Base-by-base conservation (phyloP, 35 echinoderm and acorn worm genomes). In the Anneissia japonica region DNA sequence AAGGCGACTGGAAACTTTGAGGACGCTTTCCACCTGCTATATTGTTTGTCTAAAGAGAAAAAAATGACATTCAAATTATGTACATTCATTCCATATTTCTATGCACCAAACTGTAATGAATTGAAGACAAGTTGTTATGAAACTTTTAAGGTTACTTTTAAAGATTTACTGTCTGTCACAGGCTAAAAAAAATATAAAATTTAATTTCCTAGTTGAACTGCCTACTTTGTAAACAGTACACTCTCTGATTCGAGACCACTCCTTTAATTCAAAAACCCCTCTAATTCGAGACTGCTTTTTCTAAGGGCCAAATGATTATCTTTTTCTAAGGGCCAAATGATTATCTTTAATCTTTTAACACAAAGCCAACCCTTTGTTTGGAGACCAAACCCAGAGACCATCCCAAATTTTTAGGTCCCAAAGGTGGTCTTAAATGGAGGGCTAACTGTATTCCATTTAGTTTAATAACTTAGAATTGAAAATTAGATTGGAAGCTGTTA, bases 11-110 rank as follows among this genome's bases (percentile, higher is more conserved):
- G 73, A 89, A 83, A 16, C 89, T 88, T 83, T 93, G 89, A 19
- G 95, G 95, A 30, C 91, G 89, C 77, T 91, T 87, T 3, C 56
- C 72, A 30, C 86, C 78, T 72, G 38, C 79, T 10, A 99, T 93
- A 34, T 82, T 31, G 74, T 99, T 99, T 0, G 88, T 83, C 96
- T 94, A 41, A 3, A 46, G 72, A 75, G 74, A 38, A 76, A 39
- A 38, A 79, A 43, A 37, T n/a, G 80, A 30, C 9, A 74, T 84
- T 17, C 9, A 10, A 46, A 46, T 43, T 11, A 21, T 43, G 31
- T 7, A 38, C 19, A 82, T 9, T 17, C 16, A 82, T 19, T 13
- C 7, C 26, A 4, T 16, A 1, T 19, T 26, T 51, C 51, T 46
- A 34, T 1, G 37, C n/a, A n/a, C n/a, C n/a, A n/a, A n/a, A 16